These are phyloP conservation scores for Microtus oregoni DNA, from an alignment of 2,113 vertebrate species.

Conservation along the genomic window DNA sequence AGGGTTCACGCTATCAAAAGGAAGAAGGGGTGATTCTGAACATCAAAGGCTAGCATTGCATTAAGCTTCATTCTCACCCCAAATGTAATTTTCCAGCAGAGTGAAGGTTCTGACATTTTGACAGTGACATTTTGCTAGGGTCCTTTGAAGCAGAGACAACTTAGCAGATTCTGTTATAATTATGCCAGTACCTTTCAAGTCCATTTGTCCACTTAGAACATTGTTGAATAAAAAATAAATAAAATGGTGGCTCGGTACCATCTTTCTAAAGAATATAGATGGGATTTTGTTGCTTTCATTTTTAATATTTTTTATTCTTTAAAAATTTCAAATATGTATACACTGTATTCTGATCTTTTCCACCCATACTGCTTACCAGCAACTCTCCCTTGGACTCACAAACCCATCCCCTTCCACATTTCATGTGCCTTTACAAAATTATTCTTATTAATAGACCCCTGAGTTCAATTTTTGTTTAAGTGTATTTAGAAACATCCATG, in stretches of 20 bases:
- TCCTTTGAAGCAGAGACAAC: conserved; percentile 57
- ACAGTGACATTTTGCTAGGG: conserved; percentile 4
- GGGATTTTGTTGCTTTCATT: background rate
- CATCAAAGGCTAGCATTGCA: background rate
- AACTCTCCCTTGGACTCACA: background rate
- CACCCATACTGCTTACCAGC: background rate
- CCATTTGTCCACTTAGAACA: background rate
- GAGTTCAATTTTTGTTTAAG: background rate
- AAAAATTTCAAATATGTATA: background rate
- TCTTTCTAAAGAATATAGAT: conserved; percentile 10
- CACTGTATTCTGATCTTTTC: background rate
- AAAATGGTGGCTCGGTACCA: background rate
- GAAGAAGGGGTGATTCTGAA: background rate
- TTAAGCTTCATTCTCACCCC: conserved; percentile 32
- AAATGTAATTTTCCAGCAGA: conserved; percentile 55
- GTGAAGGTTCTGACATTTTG: conserved; percentile 53
- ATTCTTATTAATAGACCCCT: background rate
- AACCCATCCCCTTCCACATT: background rate
- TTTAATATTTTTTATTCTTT: background rate
- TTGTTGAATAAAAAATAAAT: conserved; percentile 46
- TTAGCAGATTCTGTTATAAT: conserved; percentile 62
- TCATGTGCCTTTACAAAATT: background rate
- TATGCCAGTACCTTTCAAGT: conserved; percentile 6
- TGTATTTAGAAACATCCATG: conserved; percentile 2
- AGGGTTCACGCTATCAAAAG: background rate